Base-by-base conservation (phyloP, 2,797 vertebrate genomes). In the Calcarius lapponicus region DNA sequence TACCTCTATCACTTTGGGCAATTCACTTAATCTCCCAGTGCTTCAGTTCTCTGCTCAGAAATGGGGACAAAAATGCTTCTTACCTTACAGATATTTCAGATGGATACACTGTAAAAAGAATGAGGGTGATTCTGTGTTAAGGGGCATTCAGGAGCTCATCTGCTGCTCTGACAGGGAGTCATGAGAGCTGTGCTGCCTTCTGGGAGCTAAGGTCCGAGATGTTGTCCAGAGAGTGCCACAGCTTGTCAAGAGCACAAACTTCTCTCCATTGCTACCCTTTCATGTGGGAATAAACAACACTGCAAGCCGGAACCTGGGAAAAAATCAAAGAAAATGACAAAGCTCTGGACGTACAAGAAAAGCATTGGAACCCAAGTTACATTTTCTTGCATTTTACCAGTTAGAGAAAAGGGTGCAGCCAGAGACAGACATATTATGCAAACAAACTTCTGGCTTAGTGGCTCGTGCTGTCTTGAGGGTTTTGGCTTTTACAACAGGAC, bases 1-100 rank as follows among this genome's bases (percentile, higher is more conserved):
- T 89, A 79, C 80, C 80, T 80, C 20, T 50, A 75, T 84, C 50
- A 78, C 76, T 92, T 94, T 88, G 70, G 58, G 42, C 66, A 84
- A 65, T 88, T 88, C 80, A 83, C 32, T 78, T 92, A 94, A 95
- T 90, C 80, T 80, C 45, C 36, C 20, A 61, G 12, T 47, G 34
- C 61, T 90, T 95, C 57, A 86, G 50, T 81, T 69, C 34, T 43
- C 21, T 86, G 42, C 19, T 94, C 57, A 88, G 76, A 93, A 94
- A 80, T 17, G 13, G 34, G 61, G 40, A 95, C 26, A 80, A 78
- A 80, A 86, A 57, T 38, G 21, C 6, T 86, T 90, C 53, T 67
- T 86, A 83, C 53, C 26, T 91, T 72, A 36, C 32, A 71, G 48
- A 10, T 86, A n/a, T 83, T 90, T 90, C 57, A 61, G 56, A 17